A percentile compares a stretch with the other conserved stretches of the same genome.
phyloP scores from a whole-genome alignment of 2,113 vertebrate genomes.

The Hemibates koningsi region DNA sequence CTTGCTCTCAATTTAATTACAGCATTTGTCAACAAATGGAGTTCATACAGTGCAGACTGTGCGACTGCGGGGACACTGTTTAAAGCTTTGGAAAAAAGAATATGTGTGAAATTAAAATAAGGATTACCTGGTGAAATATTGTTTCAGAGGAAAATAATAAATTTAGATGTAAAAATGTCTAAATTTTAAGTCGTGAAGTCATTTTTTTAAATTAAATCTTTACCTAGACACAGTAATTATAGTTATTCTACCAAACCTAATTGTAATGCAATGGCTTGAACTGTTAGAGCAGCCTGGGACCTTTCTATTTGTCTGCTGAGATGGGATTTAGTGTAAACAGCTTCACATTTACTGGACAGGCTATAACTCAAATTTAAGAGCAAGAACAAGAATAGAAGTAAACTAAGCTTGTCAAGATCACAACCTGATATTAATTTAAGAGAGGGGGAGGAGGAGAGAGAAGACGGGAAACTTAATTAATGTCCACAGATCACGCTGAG shows the following conservation, averaged over 20 bases:
- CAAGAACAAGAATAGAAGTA: background rate
- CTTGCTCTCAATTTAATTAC: background rate
- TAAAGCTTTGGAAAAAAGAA: background rate
- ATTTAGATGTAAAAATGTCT: fast-evolving
- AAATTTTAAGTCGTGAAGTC: background rate
- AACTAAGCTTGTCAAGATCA: background rate
- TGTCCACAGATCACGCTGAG: slow-evolving; percentile 8
- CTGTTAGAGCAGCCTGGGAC: background rate
- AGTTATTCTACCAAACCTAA: too few relatives aligned
- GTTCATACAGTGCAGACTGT: background rate
- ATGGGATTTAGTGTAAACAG: background rate
- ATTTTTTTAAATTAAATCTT: background rate
- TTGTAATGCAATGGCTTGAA: background rate
- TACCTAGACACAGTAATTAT: background rate
- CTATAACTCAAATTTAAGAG: background rate
- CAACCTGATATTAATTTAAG: slow-evolving; percentile 1
- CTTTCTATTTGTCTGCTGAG: background rate
- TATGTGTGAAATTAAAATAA: background rate
- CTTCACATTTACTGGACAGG: background rate
- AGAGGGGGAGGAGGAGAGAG: background rate
- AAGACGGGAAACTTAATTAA: slow-evolving; percentile 15
- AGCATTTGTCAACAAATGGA: background rate
- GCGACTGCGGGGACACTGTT: fast-evolving
- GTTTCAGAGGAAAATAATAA: background rate
- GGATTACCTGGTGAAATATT: background rate